Conservation (phyloP, 2,797 vertebrate genomes). For the Cuniculus paca region DNA sequence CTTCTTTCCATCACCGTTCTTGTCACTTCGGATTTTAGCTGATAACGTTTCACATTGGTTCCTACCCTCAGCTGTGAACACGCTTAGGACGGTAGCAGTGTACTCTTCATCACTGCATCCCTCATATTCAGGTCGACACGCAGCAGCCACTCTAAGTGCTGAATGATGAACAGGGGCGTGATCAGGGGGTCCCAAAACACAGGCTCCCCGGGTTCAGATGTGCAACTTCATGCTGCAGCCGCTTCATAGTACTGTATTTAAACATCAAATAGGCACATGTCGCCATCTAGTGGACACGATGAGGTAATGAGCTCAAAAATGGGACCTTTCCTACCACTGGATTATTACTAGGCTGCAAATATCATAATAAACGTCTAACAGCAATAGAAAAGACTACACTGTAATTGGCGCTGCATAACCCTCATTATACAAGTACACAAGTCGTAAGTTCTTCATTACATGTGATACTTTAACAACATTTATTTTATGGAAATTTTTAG, state of each 20-base stretch:
- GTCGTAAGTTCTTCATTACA: background rate
- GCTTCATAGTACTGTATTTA: background rate
- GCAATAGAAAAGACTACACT: background rate
- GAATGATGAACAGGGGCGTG: background rate
- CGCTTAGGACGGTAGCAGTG: background rate
- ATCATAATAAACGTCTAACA: background rate
- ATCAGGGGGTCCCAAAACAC: too few species aligned
- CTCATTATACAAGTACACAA: background rate
- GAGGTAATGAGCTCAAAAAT: background rate
- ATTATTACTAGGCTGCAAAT: background rate
- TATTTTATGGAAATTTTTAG: background rate
- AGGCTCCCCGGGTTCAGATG: background rate
- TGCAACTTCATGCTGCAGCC: background rate
- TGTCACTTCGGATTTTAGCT: background rate
- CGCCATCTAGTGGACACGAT: slow-evolving; percentile 67
- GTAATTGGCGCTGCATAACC: background rate
- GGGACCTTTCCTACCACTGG: background rate
- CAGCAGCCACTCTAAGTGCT: background rate
- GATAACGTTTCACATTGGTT: background rate
- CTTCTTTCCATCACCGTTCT: background rate
- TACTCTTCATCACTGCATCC: background rate
- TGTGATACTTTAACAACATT: background rate
- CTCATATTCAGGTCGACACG: background rate
- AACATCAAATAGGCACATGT: slow-evolving; percentile 22
- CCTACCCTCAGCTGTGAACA: background rate